These are phyloP conservation scores for Cylloceria caligata DNA, from an alignment of 2,888 invertebrate species.

Conservation along the genomic window DNA sequence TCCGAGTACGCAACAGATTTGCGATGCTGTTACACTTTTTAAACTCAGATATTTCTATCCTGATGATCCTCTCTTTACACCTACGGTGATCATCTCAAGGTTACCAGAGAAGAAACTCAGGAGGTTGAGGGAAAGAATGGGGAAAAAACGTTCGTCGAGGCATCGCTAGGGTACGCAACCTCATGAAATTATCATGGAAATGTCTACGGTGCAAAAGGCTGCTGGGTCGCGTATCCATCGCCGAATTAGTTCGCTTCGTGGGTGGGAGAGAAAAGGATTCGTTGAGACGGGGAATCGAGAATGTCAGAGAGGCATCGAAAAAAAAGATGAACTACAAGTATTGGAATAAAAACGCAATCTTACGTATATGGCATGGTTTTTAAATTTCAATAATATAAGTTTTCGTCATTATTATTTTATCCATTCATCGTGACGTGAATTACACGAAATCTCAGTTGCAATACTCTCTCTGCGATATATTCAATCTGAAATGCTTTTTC, in stretches of 20 bases:
- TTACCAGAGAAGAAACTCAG: conserved; percentile 42
- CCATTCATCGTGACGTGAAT: conserved; percentile 70
- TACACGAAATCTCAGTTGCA: conserved; percentile 69
- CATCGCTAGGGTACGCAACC: conserved; percentile 18
- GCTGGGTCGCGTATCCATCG: conserved; percentile 44
- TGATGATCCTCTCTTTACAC: conserved; percentile 7
- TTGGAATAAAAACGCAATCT: background rate
- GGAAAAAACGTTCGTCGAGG: conserved; percentile 8
- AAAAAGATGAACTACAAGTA: conserved; percentile 6
- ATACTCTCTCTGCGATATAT: conserved; percentile 21
- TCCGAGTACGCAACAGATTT: background rate
- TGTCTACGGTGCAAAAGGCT: conserved; percentile 52
- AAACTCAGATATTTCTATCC: conserved; percentile 13
- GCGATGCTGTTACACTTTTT: background rate
- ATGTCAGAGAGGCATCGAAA: background rate
- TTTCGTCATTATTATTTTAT: conserved; percentile 73
- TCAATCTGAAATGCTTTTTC: conserved; percentile 21
- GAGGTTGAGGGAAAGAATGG: conserved; percentile 32
- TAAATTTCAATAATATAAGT: conserved; percentile 70
- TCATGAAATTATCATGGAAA: conserved; percentile 66
- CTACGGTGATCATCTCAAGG: conserved; percentile 25
- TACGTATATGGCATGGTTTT: conserved; percentile 63
- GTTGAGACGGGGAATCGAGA: conserved; percentile 5
- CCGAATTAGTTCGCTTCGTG: conserved; percentile 61
- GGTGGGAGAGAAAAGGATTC: conserved; percentile 17